Conservation (phyloP, 2,797 vertebrate species). For the Decapterus maruadsi region DNA sequence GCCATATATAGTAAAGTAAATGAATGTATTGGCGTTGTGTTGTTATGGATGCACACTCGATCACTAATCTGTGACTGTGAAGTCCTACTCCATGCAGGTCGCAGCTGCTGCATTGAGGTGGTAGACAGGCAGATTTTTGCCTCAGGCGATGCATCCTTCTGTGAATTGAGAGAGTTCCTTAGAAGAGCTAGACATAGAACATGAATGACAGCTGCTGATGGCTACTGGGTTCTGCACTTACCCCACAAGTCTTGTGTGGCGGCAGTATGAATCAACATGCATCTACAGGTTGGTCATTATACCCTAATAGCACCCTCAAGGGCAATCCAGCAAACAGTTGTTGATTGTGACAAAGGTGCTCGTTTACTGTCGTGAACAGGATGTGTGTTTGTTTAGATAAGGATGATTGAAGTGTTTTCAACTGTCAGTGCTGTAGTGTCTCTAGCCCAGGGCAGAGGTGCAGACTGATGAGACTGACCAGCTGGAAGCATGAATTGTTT, state of each 20-base stretch:
- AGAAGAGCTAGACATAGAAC: slow-evolving; percentile 71
- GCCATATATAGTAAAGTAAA: slow-evolving; percentile 28
- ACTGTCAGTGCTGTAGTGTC: slow-evolving; percentile 29
- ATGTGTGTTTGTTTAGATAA: slow-evolving; percentile 54
- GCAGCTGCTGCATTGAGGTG: slow-evolving; percentile 79
- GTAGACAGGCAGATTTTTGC: slow-evolving; percentile 67
- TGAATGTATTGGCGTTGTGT: slow-evolving; percentile 21
- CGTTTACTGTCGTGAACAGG: slow-evolving; percentile 34
- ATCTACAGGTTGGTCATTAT: slow-evolving; percentile 42
- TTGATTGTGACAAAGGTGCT: slow-evolving; percentile 53
- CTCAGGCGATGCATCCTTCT: slow-evolving; percentile 66
- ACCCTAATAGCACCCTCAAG: slow-evolving; percentile 41
- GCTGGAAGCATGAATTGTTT: slow-evolving; percentile 51
- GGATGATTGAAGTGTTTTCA: slow-evolving; percentile 53
- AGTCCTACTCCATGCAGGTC: slow-evolving; percentile 62
- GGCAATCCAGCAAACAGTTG: slow-evolving; percentile 39
- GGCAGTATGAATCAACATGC: slow-evolving; percentile 40
- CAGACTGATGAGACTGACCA: slow-evolving; percentile 47
- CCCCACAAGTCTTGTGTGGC: slow-evolving; percentile 26
- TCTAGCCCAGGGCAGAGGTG: slow-evolving; percentile 9
- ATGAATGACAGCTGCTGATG: slow-evolving; percentile 79
- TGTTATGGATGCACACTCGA: slow-evolving; percentile 26
- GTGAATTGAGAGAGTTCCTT: slow-evolving; percentile 69
- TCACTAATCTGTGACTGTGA: slow-evolving; percentile 48
- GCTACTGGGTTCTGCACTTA: slow-evolving; percentile 44